phyloP scores from a whole-genome alignment of 1,140 invertebrate genomes.

The Lepidurus arcticus region DNA sequence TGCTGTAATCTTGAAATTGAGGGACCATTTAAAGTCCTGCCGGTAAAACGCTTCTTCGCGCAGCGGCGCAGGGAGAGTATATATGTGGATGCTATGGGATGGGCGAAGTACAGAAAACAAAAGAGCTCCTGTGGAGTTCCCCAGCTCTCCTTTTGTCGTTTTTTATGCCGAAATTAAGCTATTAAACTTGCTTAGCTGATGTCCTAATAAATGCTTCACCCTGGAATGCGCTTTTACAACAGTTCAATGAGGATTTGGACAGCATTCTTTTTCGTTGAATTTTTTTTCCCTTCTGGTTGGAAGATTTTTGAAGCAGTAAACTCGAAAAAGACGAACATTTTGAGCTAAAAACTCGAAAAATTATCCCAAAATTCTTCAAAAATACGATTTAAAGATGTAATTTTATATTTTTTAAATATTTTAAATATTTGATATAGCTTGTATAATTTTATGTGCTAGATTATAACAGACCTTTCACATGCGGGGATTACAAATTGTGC shows the following conservation, averaged over 20 bases:
- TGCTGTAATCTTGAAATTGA: neutral
- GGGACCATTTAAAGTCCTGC: conserved; percentile 8
- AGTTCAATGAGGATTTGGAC: neutral
- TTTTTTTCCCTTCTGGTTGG: too few species aligned
- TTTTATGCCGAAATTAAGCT: conserved; percentile 13
- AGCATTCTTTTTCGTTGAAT: too few species aligned
- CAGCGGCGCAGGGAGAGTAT: neutral
- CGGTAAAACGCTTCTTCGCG: neutral
- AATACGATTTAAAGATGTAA: too few species aligned
- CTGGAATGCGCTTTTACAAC: neutral
- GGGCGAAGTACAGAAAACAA: neutral
- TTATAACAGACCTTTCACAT: too few species aligned
- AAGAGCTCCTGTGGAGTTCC: conserved; percentile 20
- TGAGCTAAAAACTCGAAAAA: too few species aligned
- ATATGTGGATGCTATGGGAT: neutral
- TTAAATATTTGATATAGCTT: too few species aligned
- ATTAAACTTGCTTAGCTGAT: conserved; percentile 1
- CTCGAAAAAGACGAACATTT: too few species aligned
- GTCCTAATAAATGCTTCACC: conserved; percentile 16
- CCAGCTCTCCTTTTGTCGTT: conserved; percentile 18
- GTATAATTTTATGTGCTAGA: too few species aligned
- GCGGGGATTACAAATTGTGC: neutral
- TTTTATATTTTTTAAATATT: too few species aligned
- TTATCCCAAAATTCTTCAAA: too few species aligned
- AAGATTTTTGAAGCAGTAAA: too few species aligned